Conservation (phyloP, 1,140 invertebrate genomes). For the Diachasmimorpha longicaudata region DNA sequence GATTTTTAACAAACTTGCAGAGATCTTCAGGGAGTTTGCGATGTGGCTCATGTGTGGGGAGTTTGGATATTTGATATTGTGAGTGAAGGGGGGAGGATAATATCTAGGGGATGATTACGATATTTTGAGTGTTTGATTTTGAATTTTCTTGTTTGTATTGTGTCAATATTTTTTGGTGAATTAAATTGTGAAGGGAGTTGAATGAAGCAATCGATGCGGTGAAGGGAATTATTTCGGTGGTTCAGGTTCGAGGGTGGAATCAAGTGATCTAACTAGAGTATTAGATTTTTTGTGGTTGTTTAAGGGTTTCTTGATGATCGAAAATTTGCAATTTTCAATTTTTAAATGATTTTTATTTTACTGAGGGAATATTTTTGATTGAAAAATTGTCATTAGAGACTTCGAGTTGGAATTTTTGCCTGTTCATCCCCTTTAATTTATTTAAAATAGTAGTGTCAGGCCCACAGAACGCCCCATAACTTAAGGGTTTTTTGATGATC, state of each 20-base stretch:
- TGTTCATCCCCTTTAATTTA: neutral
- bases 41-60: neutral
- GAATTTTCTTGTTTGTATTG: neutral
- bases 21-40: neutral
- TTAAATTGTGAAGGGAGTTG: neutral
- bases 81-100: neutral
- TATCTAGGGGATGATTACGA: neutral
- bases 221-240: too few relatives aligned
- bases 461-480: constrained; percentile 48
- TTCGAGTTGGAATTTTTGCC: neutral
- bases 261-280: too few relatives aligned
- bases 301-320: too few relatives aligned
- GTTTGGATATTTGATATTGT: neutral
- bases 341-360: too few relatives aligned
- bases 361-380: too few relatives aligned
- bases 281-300: too few relatives aligned
- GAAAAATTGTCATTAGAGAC: too few relatives aligned
- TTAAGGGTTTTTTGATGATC: too few relatives aligned
- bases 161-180: neutral
- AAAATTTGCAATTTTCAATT: too few relatives aligned
- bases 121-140: neutral
- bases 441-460: constrained; percentile 27
- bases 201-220: neutral
- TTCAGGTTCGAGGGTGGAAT: too few relatives aligned
- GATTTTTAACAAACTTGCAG: neutral